Percentiles rank a stretch among this genome's conserved stretches.
phyloP scores from a whole-genome alignment of 2,888 invertebrate species.

The Marronus borbonicus region DNA sequence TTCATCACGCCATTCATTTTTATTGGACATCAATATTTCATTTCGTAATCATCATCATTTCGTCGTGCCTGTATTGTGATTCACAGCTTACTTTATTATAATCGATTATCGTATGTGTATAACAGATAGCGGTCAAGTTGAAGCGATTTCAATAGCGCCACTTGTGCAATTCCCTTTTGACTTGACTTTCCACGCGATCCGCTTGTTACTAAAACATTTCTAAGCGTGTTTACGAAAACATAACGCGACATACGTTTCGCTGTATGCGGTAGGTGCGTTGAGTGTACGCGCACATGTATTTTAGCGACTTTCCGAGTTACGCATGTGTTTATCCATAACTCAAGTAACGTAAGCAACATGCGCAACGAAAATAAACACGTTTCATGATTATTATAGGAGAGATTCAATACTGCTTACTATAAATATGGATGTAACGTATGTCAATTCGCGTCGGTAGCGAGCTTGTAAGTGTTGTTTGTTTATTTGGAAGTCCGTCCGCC shows the following conservation, averaged over 20 bases:
- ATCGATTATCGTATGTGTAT: constrained; percentile 5
- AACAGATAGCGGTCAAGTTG: constrained; percentile 20
- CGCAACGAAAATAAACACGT: constrained; percentile 23
- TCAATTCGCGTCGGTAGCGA: constrained; percentile 1
- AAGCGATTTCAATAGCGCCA: constrained; percentile 11
- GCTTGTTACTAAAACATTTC: no score
- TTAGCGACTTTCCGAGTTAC: constrained; percentile 18
- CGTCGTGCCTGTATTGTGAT: constrained; percentile 16
- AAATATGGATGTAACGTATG: constrained; percentile 24
- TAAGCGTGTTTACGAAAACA: no score
- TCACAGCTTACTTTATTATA: constrained; percentile 23
- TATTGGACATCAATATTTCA: constrained; percentile 17
- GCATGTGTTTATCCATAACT: constrained; percentile 25
- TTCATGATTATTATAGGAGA: constrained; percentile 29
- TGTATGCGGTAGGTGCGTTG: not conserved
- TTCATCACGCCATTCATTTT: constrained; percentile 13
- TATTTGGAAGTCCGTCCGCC: not conserved
- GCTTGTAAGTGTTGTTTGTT: constrained; percentile 15
- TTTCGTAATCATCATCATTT: constrained; percentile 18
- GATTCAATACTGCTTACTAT: constrained; percentile 26
- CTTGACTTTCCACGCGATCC: not conserved
- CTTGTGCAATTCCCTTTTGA: not conserved
- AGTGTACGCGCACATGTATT: not conserved
- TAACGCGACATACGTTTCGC: not conserved
- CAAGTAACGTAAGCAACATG: constrained; percentile 25